Conservation (phyloP, 2,113 vertebrate species). For the Tachuris rubrigastra region DNA sequence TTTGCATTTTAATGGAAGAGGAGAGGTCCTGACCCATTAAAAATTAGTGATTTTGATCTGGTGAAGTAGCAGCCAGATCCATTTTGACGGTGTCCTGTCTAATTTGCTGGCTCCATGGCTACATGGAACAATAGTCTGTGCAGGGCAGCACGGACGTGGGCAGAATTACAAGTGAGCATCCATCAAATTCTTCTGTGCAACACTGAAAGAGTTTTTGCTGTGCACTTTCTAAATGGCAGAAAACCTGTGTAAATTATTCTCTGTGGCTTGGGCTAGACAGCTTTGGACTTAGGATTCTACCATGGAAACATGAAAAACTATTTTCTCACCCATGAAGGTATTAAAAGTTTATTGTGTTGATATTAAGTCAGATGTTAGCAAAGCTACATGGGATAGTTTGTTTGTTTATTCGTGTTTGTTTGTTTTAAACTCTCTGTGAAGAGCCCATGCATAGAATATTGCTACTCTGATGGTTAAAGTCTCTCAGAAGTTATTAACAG, state of each 20-base stretch:
- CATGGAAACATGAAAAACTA: neutral
- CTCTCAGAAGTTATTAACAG: neutral
- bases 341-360: neutral
- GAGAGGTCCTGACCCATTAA: neutral
- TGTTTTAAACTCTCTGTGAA: neutral
- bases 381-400: neutral
- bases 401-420: neutral
- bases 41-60: neutral
- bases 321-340: neutral
- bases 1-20: neutral
- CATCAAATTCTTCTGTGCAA: neutral
- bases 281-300: neutral
- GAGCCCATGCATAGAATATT: neutral
- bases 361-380: neutral
- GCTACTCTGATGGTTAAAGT: neutral
- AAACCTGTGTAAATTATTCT: neutral
- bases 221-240: neutral
- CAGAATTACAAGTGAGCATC: slow-evolving; percentile 39
- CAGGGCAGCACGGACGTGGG: slow-evolving; percentile 21
- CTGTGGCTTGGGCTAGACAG: neutral
- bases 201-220: neutral
- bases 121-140: neutral
- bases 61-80: neutral
- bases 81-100: neutral
- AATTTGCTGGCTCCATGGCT: slow-evolving; percentile 37